A percentile compares a stretch with the other conserved stretches of the same genome.
Conservation (phyloP, 2,888 invertebrate genomes). For the Diachrysia chrysitis region DNA sequence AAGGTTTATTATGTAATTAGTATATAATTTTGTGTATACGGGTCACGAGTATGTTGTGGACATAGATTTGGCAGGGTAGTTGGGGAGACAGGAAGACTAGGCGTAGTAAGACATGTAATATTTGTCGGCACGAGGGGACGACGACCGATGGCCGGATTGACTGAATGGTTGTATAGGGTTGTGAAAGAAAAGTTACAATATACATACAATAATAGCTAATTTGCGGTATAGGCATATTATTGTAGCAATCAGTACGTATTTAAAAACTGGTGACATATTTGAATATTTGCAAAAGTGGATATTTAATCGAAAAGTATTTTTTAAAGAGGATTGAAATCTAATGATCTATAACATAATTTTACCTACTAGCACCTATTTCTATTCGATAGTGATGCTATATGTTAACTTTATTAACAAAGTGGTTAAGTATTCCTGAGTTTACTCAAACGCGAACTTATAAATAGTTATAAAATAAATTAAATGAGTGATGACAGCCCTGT, state of each 20-base stretch:
- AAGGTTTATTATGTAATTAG: conserved; percentile 39
- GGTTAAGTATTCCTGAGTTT: not conserved
- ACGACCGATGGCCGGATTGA: conserved; percentile 33
- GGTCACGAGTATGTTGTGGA: conserved; percentile 44
- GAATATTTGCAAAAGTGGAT: too few species aligned
- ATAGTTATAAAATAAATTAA: conserved; percentile 34
- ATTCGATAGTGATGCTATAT: not conserved
- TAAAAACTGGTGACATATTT: not conserved
- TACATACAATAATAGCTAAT: too few species aligned
- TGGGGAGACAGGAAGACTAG: conserved; percentile 28
- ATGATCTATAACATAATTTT: too few species aligned
- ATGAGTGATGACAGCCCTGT: conserved; percentile 50
- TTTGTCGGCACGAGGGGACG: conserved; percentile 33
- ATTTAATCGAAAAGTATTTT: too few species aligned
- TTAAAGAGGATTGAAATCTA: not conserved
- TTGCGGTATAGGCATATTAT: not conserved
- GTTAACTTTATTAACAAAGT: not conserved
- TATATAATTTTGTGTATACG: conserved; percentile 21
- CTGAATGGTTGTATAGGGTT: conserved; percentile 29
- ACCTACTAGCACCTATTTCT: not conserved
- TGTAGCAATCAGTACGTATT: not conserved
- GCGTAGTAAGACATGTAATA: conserved; percentile 29
- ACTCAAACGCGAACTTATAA: conserved; percentile 12
- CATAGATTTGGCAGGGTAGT: conserved; percentile 45
- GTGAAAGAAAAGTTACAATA: not conserved